Conservation (phyloP, 2,888 invertebrate genomes). For the Griposia aprilina region DNA sequence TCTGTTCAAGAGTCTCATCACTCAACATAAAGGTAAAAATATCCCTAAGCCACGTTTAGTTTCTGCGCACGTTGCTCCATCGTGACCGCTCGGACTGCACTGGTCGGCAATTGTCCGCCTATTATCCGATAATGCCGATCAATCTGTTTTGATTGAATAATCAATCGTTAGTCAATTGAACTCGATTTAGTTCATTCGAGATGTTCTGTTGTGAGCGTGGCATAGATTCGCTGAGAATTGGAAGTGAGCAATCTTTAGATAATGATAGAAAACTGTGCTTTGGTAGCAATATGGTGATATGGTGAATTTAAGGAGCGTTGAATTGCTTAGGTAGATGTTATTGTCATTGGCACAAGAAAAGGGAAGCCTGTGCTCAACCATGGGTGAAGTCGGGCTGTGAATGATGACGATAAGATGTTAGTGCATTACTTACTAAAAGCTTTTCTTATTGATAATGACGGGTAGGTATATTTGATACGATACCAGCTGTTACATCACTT, state of each 20-base stretch:
- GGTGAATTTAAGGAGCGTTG: not conserved
- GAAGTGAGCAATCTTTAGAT: slow-evolving; percentile 14
- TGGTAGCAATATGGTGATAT: not conserved
- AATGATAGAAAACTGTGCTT: not conserved
- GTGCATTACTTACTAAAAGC: not conserved
- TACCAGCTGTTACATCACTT: not conserved
- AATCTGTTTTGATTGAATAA: slow-evolving; percentile 89
- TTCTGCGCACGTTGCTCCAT: slow-evolving; percentile 66
- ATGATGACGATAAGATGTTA: no score
- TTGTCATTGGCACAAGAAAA: no score
- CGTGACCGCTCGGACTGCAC: slow-evolving; percentile 70
- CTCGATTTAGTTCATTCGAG: slow-evolving; percentile 78
- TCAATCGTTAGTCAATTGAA: slow-evolving; percentile 90
- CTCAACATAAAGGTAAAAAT: slow-evolving; percentile 23
- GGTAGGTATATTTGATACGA: not conserved
- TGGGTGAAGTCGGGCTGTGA: no score
- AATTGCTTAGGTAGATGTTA: no score
- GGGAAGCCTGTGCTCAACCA: no score
- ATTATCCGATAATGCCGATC: slow-evolving; percentile 89
- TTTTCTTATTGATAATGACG: not conserved
- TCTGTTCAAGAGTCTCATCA: not conserved
- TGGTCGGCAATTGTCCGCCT: slow-evolving; percentile 76
- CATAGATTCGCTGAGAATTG: slow-evolving; percentile 57
- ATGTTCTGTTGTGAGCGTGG: slow-evolving; percentile 55
- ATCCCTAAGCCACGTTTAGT: slow-evolving; percentile 25